Evolutionary conservation across 2,888 invertebrate species (phyloP), one percentile per base, ranked within the genome.

Genomic region (Spodoptera exigua): DNA sequence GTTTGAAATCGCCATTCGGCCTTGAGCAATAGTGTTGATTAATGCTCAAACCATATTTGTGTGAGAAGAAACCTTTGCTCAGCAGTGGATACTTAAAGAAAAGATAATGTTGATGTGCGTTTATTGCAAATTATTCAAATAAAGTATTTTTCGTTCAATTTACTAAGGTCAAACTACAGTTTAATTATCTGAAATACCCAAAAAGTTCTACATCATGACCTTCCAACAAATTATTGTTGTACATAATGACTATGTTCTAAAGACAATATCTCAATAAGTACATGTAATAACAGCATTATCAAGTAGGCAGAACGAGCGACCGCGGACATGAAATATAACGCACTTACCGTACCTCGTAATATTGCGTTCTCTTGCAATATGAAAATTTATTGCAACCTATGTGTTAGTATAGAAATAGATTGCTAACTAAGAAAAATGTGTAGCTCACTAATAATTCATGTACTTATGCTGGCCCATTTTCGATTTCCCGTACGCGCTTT

Each of bases 341-440:
- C 89, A 91, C 91, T 92, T 89, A 87, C 81, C 81, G 80, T 89
- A 87, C 89, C 86, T 84, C 88, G 86, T 89, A 88, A 92, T 92
- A 93, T 92, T 91, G 89, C 92, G 89, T 88, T 89, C 89, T 87
- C 90, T 86, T 88, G 90, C 91, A 89, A 91, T 93, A 93, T 93
- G 88, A 92, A 92, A 93, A 93, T 93, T 92, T 93, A 93, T 93
- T 87, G 89, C 89, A 89, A 88, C 86, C 85, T 87, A 82, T 85
- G 85, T 83, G 82, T 83, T 76, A 82, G 80, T 85, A 84, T 81
- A 79, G 82, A 82, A 87, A 88, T 86, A 85, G 82, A 83, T 79
- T 81, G 83, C 81, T 90, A 89, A 88, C 83, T 80, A 79, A 82
- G 85, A 88, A 86, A 87, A 88, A 88, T 85, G 86, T 79, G 78